Evolutionary conservation across 1,140 invertebrate species (phyloP).

Genomic region (Drosophila oshimai): DNA sequence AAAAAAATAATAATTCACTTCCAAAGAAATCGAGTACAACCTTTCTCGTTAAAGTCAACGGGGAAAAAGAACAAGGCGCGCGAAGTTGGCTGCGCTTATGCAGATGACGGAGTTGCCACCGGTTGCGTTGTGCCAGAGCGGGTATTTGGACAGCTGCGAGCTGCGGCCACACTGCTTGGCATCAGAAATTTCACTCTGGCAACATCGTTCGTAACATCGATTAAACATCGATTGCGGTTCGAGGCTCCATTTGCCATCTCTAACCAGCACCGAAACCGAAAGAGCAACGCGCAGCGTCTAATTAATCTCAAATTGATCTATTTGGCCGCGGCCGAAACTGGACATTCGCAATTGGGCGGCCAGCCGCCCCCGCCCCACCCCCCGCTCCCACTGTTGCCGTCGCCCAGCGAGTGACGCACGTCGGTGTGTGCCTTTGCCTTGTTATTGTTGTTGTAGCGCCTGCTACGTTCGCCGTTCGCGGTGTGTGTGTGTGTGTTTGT

Average conservation of each 20-base stretch:
- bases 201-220: too few species aligned
- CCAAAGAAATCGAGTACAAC: constrained; percentile 65
- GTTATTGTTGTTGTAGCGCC: constrained; percentile 45
- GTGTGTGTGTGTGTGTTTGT: constrained; percentile 8
- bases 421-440: constrained; percentile 32
- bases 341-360: constrained; percentile 35
- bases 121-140: too few species aligned
- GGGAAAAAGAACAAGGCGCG: constrained; percentile 80
- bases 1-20: constrained; percentile 49
- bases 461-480: constrained; percentile 32
- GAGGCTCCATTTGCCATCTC: background rate
- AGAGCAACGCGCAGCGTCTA: constrained; percentile 37
- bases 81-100: constrained; percentile 75
- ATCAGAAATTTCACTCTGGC: too few species aligned
- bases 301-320: constrained; percentile 33
- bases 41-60: constrained; percentile 82
- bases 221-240: too few species aligned
- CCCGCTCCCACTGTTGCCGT: constrained; percentile 14
- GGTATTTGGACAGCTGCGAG: too few species aligned
- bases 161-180: too few species aligned
- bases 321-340: constrained; percentile 33
- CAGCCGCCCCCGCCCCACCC: constrained; percentile 25
- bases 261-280: constrained; percentile 16
- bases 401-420: constrained; percentile 27
- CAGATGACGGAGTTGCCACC: too few species aligned